Evolutionary conservation across 2,888 invertebrate genomes (phyloP).

Genomic region (Nineta flava): DNA sequence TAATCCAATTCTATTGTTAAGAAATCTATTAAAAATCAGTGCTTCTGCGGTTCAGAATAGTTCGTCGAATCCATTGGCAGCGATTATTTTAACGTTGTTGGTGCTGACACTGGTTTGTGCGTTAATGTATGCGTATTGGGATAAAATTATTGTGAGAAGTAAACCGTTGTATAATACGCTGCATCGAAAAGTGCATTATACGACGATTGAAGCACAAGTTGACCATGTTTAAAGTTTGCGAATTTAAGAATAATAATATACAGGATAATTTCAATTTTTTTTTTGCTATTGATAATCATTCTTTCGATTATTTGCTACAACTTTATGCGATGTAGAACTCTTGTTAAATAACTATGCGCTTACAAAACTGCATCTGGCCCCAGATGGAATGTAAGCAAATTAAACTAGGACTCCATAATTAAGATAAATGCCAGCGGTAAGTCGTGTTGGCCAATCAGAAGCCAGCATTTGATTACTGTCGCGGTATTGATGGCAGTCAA

Average conservation of each 20-base stretch:
- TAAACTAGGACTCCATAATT: too few species aligned
- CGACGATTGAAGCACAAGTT: conserved; percentile 39
- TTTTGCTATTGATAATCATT: too few species aligned
- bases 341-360: too few species aligned
- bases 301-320: too few species aligned
- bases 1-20: conserved; percentile 21
- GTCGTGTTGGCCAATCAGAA: too few species aligned
- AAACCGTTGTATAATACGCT: conserved; percentile 46
- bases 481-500: too few species aligned
- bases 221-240: conserved; percentile 15
- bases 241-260: neutral
- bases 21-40: conserved; percentile 15
- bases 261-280: too few species aligned
- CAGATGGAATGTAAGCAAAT: too few species aligned
- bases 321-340: too few species aligned
- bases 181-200: conserved; percentile 55
- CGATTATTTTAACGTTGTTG: conserved; percentile 27
- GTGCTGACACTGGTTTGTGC: conserved; percentile 36
- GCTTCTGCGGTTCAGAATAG: conserved; percentile 21
- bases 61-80: conserved; percentile 19
- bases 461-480: too few species aligned
- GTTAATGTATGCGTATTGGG: conserved; percentile 43
- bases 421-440: too few species aligned
- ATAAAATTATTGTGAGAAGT: conserved; percentile 37
- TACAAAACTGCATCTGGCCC: too few species aligned